A percentile compares a stretch with the other conserved stretches of the same genome.
Evolutionary conservation across 2,888 invertebrate species (phyloP).

Genomic region (Frankliniella fusca): DNA sequence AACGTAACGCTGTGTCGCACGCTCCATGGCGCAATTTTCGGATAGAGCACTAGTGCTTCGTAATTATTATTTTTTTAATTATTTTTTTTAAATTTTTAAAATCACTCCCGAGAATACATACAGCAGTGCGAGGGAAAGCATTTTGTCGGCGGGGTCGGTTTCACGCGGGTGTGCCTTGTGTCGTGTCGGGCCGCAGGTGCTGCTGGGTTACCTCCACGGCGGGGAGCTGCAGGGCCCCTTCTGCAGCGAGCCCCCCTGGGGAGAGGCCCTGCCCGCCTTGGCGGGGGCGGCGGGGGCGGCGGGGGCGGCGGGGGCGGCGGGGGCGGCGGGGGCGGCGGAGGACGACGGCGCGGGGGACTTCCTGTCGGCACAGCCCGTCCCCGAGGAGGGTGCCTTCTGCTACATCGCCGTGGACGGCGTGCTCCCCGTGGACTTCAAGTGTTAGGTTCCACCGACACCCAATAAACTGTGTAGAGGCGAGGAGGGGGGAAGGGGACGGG

Average conservation of each 20-base stretch:
- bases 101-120: too few relatives aligned
- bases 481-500: not conserved
- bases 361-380: not conserved
- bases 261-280: not conserved
- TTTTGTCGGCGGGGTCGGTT: too few relatives aligned
- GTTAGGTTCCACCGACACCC: not conserved
- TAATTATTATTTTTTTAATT: too few relatives aligned
- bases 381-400: slow-evolving; percentile 17
- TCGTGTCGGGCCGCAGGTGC: not conserved
- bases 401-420: slow-evolving; percentile 27
- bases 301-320: slow-evolving; percentile 28
- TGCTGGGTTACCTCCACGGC: slow-evolving; percentile 11
- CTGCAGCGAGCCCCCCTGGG: slow-evolving; percentile 10
- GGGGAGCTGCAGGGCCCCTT: slow-evolving; percentile 10
- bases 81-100: too few relatives aligned
- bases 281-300: slow-evolving; percentile 27
- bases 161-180: not conserved
- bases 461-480: not conserved
- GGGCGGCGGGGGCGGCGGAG: not conserved
- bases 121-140: too few relatives aligned
- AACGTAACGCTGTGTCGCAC: too few relatives aligned
- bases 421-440: slow-evolving; percentile 31
- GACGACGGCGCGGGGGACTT: not conserved
- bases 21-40: too few relatives aligned
- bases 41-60: too few relatives aligned